Conservation (phyloP, 1,140 invertebrate genomes). For the Streblospio benedicti region DNA sequence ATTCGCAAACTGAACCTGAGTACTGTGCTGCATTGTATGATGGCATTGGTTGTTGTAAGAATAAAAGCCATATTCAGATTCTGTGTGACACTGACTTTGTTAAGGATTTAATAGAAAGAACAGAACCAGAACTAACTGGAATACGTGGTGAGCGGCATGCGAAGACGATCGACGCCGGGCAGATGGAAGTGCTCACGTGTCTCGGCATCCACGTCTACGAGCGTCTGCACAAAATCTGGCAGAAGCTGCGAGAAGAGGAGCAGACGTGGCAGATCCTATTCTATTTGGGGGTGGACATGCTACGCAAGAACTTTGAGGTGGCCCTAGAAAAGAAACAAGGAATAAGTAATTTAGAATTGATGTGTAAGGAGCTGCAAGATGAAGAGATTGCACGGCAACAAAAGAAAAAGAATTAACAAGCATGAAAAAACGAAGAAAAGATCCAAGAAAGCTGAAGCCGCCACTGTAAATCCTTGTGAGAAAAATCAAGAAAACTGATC, state of each 20-base stretch:
- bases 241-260: slow-evolving; percentile 77
- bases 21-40: slow-evolving; percentile 76
- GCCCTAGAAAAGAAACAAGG: slow-evolving; percentile 80
- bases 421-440: slow-evolving; percentile 59
- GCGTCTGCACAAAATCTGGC: slow-evolving; percentile 71
- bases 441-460: too few relatives aligned
- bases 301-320: slow-evolving; percentile 75
- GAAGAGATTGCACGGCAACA: too few relatives aligned
- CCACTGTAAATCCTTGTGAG: too few relatives aligned
- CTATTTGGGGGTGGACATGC: slow-evolving; percentile 73
- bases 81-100: slow-evolving; percentile 79
- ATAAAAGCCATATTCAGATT: slow-evolving; percentile 69
- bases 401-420: slow-evolving; percentile 74
- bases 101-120: slow-evolving; percentile 70
- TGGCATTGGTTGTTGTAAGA: slow-evolving; percentile 69
- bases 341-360: slow-evolving; percentile 59
- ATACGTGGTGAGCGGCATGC: slow-evolving; percentile 77
- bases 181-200: slow-evolving; percentile 88
- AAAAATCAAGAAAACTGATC: too few relatives aligned
- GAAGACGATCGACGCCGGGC: slow-evolving; percentile 87
- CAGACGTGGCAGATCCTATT: slow-evolving; percentile 82
- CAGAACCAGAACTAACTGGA: slow-evolving; percentile 60
- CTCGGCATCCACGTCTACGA: slow-evolving; percentile 85
- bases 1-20: slow-evolving; percentile 74
- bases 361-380: slow-evolving; percentile 43